Evolutionary conservation across 1,140 invertebrate species (phyloP).

Genomic region (Hycleus phaleratus): DNA sequence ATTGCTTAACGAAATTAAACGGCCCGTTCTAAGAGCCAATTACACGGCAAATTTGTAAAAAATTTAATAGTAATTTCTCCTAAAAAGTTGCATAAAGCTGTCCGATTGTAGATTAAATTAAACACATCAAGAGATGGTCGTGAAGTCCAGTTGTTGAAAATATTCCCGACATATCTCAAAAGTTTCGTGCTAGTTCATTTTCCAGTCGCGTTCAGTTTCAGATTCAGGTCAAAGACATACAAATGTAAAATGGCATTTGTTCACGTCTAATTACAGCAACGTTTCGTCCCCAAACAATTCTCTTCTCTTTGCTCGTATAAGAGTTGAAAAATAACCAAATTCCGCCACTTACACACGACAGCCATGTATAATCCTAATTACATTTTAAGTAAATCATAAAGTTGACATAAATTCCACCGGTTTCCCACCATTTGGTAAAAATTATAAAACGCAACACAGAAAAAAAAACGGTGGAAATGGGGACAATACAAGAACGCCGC

Average conservation of each 20-base stretch:
- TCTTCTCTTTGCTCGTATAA: background rate
- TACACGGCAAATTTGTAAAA: no score
- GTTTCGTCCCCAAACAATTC: background rate
- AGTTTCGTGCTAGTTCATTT: no score
- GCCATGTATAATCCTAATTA: slow-evolving; percentile 4
- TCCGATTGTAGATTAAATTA: no score
- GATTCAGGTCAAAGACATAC: background rate
- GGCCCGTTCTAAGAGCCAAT: no score
- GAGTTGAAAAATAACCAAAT: slow-evolving; percentile 6
- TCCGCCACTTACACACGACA: slow-evolving; percentile 10
- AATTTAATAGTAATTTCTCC: no score
- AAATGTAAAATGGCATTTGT: slow-evolving; percentile 11
- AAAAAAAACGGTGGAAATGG: background rate
- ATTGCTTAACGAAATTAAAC: no score
- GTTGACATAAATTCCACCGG: background rate
- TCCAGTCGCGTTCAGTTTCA: no score
- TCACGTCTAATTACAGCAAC: slow-evolving; percentile 7
- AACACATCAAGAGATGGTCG: no score
- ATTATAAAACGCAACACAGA: background rate
- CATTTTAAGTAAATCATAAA: no score
- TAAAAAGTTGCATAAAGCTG: no score
- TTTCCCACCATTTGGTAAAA: slow-evolving; percentile 4
- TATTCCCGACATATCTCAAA: no score
- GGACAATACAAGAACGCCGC: background rate
- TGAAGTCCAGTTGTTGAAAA: no score